Base-by-base conservation (phyloP, 2,888 invertebrate species). In the Standfussiana lucernea region DNA sequence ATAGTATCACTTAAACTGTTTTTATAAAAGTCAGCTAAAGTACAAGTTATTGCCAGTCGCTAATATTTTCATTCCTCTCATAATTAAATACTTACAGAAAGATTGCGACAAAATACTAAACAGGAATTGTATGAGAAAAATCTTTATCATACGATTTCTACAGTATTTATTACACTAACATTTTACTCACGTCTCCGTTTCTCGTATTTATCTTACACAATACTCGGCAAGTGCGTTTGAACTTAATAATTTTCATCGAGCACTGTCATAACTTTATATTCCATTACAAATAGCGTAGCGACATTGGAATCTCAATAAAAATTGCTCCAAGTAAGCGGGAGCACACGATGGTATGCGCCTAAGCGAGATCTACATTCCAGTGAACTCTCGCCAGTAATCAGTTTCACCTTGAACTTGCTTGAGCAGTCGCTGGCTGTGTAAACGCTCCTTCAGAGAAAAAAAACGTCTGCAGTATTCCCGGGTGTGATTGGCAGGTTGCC, bases 251-350 rank as follows among this genome's bases (percentile, higher is more conserved):
- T 72, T 79, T 71, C 72, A 75, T 61, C 69, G 18, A 69, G 59
- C 53, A 68, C 62, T 77, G 79, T 74, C 75, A 88, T 77, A 79
- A 79, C 72, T 78, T 73, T 72, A 86, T 79, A 83, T 80, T 78
- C 72, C 75, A 84, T 77, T 75, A 78, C 64, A 56, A 75, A 87
- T 75, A 59, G 56, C 72, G 13, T 64, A 62, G 75, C n/a, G 70
- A 65, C 72, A 65, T 73, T 67, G 86, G 86, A 89, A 87, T 89
- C 61, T 80, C 83, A 87, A 87, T 87, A 87, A 85, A 85, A 80
- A 87, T 78, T 78, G 47, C 69, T 87, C 64, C 64, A 53, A 75
- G 71, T 66, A 84, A 76, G 61, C 74, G 62, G 21, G 68, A 69
- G 53, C 70, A 69, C 40, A 73, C 28, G 53, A 73, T 80, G 76